phyloP scores from a whole-genome alignment of 2,888 invertebrate species.

The Lepidochitona cinerea region DNA sequence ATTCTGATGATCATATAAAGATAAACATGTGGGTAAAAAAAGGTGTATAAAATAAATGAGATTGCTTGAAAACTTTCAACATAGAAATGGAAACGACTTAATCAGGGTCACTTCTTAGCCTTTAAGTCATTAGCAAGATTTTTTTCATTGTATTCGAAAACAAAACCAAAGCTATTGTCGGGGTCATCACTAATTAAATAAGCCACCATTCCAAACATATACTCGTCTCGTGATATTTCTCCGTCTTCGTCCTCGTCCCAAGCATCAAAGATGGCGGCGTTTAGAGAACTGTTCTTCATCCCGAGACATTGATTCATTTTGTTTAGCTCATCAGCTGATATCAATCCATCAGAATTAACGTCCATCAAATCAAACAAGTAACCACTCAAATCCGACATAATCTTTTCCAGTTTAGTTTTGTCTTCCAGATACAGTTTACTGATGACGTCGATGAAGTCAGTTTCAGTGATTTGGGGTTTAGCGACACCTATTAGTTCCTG shows the following conservation, averaged over 20 bases:
- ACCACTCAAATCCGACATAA: background rate
- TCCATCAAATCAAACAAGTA: constrained; percentile 5
- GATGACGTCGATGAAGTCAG: background rate
- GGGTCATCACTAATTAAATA: background rate
- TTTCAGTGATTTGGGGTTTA: background rate
- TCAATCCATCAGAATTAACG: background rate
- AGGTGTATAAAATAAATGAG: no score
- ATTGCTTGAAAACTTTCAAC: no score
- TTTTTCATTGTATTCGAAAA: background rate
- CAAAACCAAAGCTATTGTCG: background rate
- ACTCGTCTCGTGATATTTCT: background rate
- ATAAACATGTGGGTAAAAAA: no score
- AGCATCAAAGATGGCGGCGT: background rate
- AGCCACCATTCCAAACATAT: background rate
- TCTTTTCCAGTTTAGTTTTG: background rate
- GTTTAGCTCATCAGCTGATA: background rate
- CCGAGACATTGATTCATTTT: background rate
- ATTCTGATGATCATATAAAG: no score
- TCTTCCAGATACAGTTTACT: background rate
- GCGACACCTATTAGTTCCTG: background rate
- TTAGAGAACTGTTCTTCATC: background rate
- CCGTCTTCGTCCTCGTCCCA: constrained; percentile 7
- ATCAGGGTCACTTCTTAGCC: no score
- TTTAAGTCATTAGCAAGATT: no score
- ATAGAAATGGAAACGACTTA: no score